Conservation (phyloP, 2,888 invertebrate species). For the Agrilus biguttatus region DNA sequence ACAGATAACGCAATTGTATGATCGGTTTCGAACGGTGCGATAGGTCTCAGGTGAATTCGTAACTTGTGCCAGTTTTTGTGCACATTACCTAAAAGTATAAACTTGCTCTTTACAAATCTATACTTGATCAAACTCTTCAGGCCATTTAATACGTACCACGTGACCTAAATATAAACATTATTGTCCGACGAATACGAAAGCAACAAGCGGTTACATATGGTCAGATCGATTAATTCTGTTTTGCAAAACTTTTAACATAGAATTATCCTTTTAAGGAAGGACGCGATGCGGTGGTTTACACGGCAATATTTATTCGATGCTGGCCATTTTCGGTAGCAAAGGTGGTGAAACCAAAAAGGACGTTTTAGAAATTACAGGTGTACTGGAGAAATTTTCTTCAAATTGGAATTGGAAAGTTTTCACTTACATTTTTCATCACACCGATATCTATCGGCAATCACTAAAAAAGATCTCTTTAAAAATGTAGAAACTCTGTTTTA, state of each 20-base stretch:
- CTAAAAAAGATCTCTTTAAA: no score
- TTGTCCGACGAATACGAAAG: conserved; percentile 24
- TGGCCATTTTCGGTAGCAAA: no score
- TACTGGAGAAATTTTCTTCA: no score
- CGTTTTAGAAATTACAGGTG: no score
- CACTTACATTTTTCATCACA: no score
- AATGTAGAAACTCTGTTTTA: no score
- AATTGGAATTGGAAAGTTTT: no score
- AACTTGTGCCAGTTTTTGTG: conserved; percentile 27
- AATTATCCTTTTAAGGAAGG: no score
- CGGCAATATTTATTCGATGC: no score
- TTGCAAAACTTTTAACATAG: conserved; percentile 7
- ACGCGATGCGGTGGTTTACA: no score
- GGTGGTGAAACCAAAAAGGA: no score
- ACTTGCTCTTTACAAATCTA: conserved; percentile 23
- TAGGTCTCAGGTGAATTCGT: conserved; percentile 21
- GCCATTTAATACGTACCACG: conserved; percentile 18
- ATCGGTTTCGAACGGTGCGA: conserved; percentile 12
- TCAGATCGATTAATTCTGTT: conserved; percentile 9
- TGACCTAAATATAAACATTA: conserved; percentile 26
- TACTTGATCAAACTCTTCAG: conserved; percentile 16
- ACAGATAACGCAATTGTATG: conserved; percentile 5
- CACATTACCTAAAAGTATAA: conserved; percentile 27
- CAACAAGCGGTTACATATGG: conserved; percentile 17
- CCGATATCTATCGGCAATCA: no score